Evolutionary conservation across 1,140 invertebrate species (phyloP), one percentile per base, ranked within the genome.

Genomic region (Pteromalus puparum): DNA sequence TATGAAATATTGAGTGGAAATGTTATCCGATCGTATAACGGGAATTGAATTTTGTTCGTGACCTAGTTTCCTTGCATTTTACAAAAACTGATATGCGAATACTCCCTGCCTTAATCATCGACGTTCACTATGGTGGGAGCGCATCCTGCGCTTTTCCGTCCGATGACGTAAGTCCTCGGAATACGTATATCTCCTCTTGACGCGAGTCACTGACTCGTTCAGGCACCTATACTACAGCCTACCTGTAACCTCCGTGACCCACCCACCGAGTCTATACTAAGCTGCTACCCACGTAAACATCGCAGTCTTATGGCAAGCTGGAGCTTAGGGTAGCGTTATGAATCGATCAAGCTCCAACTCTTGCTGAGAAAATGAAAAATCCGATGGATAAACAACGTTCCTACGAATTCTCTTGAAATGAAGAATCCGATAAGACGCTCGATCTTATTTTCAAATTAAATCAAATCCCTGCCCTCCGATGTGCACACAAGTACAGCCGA

Each of bases 381-480:
- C 38, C 38, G 9, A 42, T 42, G 9, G 7, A 42, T 9, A 42
- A 42, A 42, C 38, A 61, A n/a, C n/a, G n/a, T n/a, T n/a, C n/a
- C n/a, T n/a, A n/a, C n/a, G n/a, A n/a, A n/a, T n/a, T n/a, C n/a
- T n/a, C n/a, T n/a, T n/a, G n/a, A n/a, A 61, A n/a, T 3, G 18
- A n/a, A 61, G 53, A 61, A 61, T 61, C 21, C 53, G 53, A 61
- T 61, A 7, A 61, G n/a, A n/a, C 53, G 18, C 5, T 61, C 53
- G 5, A 21, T 61, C 53, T 61, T 61, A 61, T 18, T n/a, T n/a
- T 46, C n/a, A 30, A 77, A 77, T 77, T 77, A 77, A 61, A 77
- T 77, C 38, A 28, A 77, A 76, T 10, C 48, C 46, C 48, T 18
- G 28, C 13, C 7, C 65, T 21, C 24, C 6, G 2, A 24, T 68